These are phyloP conservation scores for Noturus placidus DNA, from an alignment of 2,113 vertebrate species.

Conservation along the genomic window DNA sequence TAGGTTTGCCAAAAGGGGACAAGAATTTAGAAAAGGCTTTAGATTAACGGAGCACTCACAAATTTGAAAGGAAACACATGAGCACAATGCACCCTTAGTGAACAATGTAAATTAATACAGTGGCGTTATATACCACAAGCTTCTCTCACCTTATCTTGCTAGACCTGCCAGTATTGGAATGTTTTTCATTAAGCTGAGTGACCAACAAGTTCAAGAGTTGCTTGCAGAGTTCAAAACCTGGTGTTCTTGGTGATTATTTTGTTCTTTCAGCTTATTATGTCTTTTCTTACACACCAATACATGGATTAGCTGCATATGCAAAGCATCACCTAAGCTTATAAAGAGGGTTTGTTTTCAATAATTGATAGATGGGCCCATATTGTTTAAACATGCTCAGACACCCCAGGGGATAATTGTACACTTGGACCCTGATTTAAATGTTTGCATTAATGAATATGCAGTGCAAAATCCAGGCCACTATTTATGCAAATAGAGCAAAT, in stretches of 20 bases:
- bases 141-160: background rate
- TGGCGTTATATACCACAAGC: background rate
- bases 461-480: background rate
- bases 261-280: background rate
- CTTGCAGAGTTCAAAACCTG: background rate
- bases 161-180: background rate
- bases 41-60: conserved; percentile 41
- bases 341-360: background rate
- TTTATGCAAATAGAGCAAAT: conserved; percentile 6
- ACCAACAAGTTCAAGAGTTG: background rate
- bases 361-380: background rate
- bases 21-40: conserved; percentile 11
- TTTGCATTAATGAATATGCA: conserved; percentile 17
- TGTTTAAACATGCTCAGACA: background rate
- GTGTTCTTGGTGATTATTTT: background rate
- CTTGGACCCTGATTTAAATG: background rate
- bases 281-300: background rate
- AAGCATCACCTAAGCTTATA: background rate
- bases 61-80: background rate
- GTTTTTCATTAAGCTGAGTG: background rate
- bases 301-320: background rate
- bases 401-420: conserved; percentile 2
- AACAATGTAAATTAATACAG: background rate
- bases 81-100: background rate
- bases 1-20: background rate